Base-by-base conservation (phyloP, 2,888 invertebrate genomes). In the Danaus chrysippus region DNA sequence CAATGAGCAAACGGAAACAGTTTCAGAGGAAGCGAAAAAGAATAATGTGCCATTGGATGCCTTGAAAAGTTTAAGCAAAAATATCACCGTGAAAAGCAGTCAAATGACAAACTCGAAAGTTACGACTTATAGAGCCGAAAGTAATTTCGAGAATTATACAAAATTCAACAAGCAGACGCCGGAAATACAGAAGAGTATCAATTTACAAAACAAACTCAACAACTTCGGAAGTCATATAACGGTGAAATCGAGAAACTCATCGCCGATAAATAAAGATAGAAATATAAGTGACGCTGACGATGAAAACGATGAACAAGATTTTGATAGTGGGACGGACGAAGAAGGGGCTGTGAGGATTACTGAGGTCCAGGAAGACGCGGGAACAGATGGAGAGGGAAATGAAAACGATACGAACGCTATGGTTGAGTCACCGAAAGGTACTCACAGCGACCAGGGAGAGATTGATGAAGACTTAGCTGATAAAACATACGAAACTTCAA, bases 191-290 rank as follows among this genome's bases (percentile, higher is more conserved):
- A 70, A 65, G 62, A 76, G 62, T 73, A 76, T 63, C 70, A 74
- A 70, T 60, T 71, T 84, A 56, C 77, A 83, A 71, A 81, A 81
- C 54, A 81, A 79, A 43, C 71, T 88, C 59, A 84, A 84, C 72
- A 82, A 77, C 68, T 76, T 88, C 68, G 71, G 86, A 65, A 82
- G 81, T 73, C 79, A 86, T 70, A 82, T 89, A 44, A 86, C 83
- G 54, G 74, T 89, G 1, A 89, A 86, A 72, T 79, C 87, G 5
- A 75, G 75, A 62, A 84, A 78, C 67, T 72, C 78, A 19, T 78
- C 82, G 12, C 77, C 81, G 34, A 78, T 66, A 68, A 70, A 58
- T 71, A 73, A 65, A 64, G 70, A 56, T 59, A 55, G 57, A 53
- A 42, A 59, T 54, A 62, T 64, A 58, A 66, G n/a, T 41, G 60